Conservation (phyloP, 30 jellyfish, hydroid and myxozoan species). For the Aurelia coerulea region DNA sequence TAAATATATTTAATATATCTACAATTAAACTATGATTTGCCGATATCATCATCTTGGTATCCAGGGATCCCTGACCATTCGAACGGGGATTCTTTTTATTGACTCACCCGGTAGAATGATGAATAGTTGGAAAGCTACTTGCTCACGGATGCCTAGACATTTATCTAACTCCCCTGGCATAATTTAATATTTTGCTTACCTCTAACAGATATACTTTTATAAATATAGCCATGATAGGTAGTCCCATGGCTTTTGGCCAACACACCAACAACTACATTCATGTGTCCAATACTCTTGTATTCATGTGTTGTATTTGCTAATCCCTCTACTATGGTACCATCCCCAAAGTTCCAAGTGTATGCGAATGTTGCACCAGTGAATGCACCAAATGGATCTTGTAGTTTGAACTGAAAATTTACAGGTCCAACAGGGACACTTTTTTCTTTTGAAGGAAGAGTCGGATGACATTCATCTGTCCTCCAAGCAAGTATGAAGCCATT, state of each 20-base stretch:
- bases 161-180: too few relatives aligned
- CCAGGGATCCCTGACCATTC: too few relatives aligned
- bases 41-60: too few relatives aligned
- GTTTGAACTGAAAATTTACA: conserved; percentile 35
- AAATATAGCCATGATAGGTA: conserved; percentile 17
- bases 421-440: conserved; percentile 40
- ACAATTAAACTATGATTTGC: too few relatives aligned
- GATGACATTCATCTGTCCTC: conserved; percentile 45
- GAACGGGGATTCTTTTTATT: too few relatives aligned
- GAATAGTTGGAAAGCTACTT: too few relatives aligned
- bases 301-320: conserved; percentile 9
- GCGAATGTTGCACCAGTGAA: conserved; percentile 37
- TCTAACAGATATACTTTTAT: conserved; percentile 47
- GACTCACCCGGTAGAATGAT: too few relatives aligned
- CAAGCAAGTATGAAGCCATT: conserved; percentile 56
- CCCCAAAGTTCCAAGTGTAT: conserved; percentile 52
- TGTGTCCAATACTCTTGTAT: conserved; percentile 5
- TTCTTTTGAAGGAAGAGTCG: conserved; percentile 45
- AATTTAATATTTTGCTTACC: conserved; percentile 4
- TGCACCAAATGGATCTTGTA: conserved; percentile 20
- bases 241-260: conserved; percentile 27
- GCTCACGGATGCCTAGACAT: too few relatives aligned
- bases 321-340: conserved; percentile 30
- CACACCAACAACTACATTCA: conserved; percentile 16
- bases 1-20: too few relatives aligned